These are phyloP conservation scores for Neodiprion fabricii DNA, from an alignment of 1,140 invertebrate species.

Conservation along the genomic window DNA sequence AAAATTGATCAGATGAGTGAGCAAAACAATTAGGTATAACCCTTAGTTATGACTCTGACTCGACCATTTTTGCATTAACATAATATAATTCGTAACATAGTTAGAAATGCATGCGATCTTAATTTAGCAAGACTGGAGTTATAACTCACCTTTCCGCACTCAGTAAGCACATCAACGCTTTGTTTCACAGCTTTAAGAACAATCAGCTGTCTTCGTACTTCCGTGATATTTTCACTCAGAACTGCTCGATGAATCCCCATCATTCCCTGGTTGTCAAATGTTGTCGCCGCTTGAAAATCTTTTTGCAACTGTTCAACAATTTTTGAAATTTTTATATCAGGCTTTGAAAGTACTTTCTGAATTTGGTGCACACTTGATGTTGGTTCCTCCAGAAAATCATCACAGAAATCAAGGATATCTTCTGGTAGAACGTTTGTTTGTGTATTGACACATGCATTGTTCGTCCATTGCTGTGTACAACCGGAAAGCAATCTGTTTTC, in stretches of 20 bases:
- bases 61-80: constrained; percentile 5
- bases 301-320: constrained; percentile 28
- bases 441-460: no score
- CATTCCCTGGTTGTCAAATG: constrained; percentile 38
- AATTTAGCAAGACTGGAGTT: neutral
- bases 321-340: constrained; percentile 12
- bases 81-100: neutral
- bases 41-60: no score
- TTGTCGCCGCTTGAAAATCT: constrained; percentile 33
- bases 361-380: constrained; percentile 10
- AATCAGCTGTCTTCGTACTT: constrained; percentile 38
- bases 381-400: neutral
- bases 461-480: no score
- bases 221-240: constrained; percentile 22
- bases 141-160: constrained; percentile 33
- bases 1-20: neutral
- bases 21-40: no score
- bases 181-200: constrained; percentile 35
- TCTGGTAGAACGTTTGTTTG: neutral
- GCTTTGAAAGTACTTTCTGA: neutral
- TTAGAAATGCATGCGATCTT: neutral
- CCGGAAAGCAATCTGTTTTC: neutral
- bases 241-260: constrained; percentile 47
- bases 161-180: constrained; percentile 34
- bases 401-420: neutral